These are phyloP conservation scores for Teleogryllus occipitalis DNA, from an alignment of 1,140 invertebrate species.

Conservation along the genomic window DNA sequence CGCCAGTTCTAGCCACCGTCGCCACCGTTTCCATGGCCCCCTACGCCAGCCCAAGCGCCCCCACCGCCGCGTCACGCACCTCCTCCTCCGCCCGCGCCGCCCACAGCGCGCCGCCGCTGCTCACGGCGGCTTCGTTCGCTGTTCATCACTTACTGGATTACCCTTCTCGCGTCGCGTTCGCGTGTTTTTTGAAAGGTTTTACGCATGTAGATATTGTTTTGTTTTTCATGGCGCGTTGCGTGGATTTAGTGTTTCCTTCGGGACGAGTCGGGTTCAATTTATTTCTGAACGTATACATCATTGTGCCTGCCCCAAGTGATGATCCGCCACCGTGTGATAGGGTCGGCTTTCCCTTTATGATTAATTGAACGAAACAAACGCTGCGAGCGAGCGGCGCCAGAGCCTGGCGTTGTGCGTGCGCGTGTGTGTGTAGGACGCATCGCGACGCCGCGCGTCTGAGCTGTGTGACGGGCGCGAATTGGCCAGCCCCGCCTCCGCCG, in stretches of 20 bases:
- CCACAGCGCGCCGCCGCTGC: too few relatives aligned
- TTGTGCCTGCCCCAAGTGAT: background rate
- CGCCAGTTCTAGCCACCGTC: too few relatives aligned
- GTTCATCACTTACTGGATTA: conserved; percentile 4
- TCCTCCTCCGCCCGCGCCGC: too few relatives aligned
- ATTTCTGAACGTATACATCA: conserved; percentile 5
- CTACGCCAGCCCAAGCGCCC: too few relatives aligned
- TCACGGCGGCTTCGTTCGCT: background rate
- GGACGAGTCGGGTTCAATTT: background rate
- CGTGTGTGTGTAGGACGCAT: background rate
- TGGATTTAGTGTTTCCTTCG: conserved; percentile 1
- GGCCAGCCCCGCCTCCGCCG: too few relatives aligned
- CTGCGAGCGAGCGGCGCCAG: too few relatives aligned
- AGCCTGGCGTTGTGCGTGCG: background rate
- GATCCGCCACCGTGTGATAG: background rate
- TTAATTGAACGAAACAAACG: background rate
- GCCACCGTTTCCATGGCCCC: too few relatives aligned
- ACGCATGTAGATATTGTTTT: background rate
- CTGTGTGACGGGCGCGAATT: background rate
- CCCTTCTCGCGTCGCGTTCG: background rate
- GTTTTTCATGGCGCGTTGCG: conserved; percentile 3
- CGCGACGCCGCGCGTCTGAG: background rate
- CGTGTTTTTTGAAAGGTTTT: background rate
- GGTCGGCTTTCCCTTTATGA: background rate
- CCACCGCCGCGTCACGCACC: too few relatives aligned